A percentile compares a stretch with the other conserved stretches of the same genome.
phyloP scores from a whole-genome alignment of 2,113 vertebrate genomes.

The Spilogale gracilis region DNA sequence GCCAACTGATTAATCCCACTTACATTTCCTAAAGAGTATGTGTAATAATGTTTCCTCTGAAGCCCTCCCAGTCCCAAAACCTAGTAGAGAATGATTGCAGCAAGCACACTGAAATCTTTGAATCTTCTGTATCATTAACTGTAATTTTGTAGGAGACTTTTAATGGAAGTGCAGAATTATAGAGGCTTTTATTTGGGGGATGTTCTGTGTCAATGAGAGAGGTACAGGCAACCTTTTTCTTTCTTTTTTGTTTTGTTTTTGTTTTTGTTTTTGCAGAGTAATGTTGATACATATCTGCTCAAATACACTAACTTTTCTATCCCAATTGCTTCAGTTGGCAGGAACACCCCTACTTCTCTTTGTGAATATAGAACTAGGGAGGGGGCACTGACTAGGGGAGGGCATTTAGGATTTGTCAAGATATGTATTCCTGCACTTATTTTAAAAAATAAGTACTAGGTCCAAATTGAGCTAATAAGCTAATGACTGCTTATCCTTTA shows the following conservation, averaged over 20 bases:
- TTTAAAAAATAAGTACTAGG: conserved; percentile 3
- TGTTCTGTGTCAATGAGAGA: background rate
- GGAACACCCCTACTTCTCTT: background rate
- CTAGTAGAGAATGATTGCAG: conserved; percentile 24
- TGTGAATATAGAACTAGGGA: conserved; percentile 1
- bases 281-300: conserved; percentile 71
- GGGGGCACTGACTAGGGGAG: background rate
- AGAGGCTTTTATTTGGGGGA: conserved; percentile 19
- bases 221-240: background rate
- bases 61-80: background rate
- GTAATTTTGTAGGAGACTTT: conserved; percentile 18
- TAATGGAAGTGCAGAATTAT: background rate
- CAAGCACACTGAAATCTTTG: background rate
- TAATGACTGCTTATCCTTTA: conserved; percentile 74
- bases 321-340: conserved; percentile 47
- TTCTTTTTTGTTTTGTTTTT: background rate
- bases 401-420: conserved; percentile 73
- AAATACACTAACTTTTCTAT: background rate
- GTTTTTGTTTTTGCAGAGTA: background rate
- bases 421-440: conserved; percentile 61
- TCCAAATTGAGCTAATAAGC: conserved; percentile 77
- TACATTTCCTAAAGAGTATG: background rate
- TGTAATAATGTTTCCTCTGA: background rate
- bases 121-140: background rate
- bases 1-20: background rate